Conservation (phyloP, 2,888 invertebrate genomes). For the Tillus elongatus region DNA sequence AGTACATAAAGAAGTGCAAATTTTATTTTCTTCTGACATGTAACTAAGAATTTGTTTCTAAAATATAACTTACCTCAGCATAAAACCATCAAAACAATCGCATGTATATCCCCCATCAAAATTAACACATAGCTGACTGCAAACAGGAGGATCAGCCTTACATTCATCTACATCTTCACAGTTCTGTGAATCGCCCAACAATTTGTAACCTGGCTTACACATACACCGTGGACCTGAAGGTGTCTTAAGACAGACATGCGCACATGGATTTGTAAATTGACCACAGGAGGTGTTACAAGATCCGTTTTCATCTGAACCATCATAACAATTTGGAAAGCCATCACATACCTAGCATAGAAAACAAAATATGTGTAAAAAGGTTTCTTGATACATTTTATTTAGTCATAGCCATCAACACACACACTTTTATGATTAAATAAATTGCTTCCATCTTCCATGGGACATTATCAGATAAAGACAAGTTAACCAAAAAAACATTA, state of each 20-base stretch:
- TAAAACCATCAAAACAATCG: constrained; percentile 51
- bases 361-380: too few relatives aligned
- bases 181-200: constrained; percentile 44
- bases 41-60: not conserved
- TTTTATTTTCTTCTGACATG: too few relatives aligned
- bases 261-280: constrained; percentile 41
- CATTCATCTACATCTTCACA: constrained; percentile 73
- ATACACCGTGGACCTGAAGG: constrained; percentile 59
- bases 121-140: constrained; percentile 59
- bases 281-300: constrained; percentile 50
- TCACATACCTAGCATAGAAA: too few relatives aligned
- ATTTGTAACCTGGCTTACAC: constrained; percentile 52
- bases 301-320: constrained; percentile 61
- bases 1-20: too few relatives aligned
- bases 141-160: constrained; percentile 42
- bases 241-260: constrained; percentile 52
- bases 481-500: too few relatives aligned
- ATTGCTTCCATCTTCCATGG: too few relatives aligned
- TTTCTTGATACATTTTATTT: too few relatives aligned
- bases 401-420: too few relatives aligned
- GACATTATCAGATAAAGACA: too few relatives aligned
- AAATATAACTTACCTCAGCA: constrained; percentile 47
- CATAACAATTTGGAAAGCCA: constrained; percentile 52
- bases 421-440: too few relatives aligned
- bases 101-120: constrained; percentile 49